Percentiles rank a stretch among this genome's conserved stretches.
Evolutionary conservation across 2,888 invertebrate species (phyloP).

Genomic region (Apamea anceps): DNA sequence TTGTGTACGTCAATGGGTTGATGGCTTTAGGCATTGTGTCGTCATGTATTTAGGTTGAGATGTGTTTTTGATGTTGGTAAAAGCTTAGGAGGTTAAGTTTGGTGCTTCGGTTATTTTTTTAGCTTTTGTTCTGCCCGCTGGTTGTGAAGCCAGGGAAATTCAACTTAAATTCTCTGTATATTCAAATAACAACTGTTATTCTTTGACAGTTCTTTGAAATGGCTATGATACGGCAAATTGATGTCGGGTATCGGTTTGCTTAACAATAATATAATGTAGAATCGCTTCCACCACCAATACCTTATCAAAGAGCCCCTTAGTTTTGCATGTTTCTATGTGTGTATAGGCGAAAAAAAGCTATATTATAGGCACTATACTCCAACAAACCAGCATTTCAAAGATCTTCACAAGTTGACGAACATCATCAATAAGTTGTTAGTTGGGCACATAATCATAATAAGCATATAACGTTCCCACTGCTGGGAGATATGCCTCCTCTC

Average conservation of each 20-base stretch:
- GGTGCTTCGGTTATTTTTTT: not conserved
- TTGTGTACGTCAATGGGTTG: conserved; percentile 28
- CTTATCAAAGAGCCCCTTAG: not conserved
- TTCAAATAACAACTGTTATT: not conserved
- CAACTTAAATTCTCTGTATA: not conserved
- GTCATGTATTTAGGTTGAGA: not conserved
- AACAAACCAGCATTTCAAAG: not conserved
- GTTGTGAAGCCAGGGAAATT: not conserved
- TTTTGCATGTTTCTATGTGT: not conserved
- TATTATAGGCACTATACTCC: not conserved
- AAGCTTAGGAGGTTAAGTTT: not conserved
- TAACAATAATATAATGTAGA: not conserved
- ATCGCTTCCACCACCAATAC: not conserved
- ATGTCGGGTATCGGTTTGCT: not conserved
- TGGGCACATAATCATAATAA: too few relatives aligned
- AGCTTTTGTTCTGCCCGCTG: not conserved
- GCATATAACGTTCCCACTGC: too few relatives aligned
- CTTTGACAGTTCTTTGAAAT: too few relatives aligned
- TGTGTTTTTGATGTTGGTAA: conserved; percentile 8
- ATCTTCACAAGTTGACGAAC: not conserved
- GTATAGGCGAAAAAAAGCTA: not conserved
- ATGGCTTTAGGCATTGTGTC: conserved; percentile 29
- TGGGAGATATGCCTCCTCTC: too few relatives aligned
- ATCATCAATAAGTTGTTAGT: too few relatives aligned
- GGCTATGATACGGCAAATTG: not conserved